Percentiles rank a stretch among this genome's conserved stretches.
Conservation (phyloP, 2,888 invertebrate genomes). For the Plebejus melissa region DNA sequence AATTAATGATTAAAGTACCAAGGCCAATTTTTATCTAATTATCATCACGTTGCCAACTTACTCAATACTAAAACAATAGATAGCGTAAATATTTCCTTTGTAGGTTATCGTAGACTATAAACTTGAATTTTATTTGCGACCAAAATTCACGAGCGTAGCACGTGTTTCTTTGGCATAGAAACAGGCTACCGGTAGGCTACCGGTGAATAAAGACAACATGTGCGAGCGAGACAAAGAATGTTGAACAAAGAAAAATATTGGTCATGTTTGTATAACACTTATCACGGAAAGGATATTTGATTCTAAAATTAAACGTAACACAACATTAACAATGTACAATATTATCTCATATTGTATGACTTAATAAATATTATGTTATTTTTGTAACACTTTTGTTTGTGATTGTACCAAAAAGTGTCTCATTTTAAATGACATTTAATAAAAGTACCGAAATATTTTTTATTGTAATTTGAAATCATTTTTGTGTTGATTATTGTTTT, state of each 20-base stretch:
- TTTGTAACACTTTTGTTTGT: neutral
- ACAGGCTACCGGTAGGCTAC: neutral
- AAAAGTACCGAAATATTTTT: neutral
- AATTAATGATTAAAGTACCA: neutral
- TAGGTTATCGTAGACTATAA: neutral
- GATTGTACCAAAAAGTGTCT: neutral
- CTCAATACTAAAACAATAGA: neutral
- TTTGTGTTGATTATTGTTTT: neutral
- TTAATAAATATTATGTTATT: neutral
- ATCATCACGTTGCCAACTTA: neutral
- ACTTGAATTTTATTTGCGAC: neutral
- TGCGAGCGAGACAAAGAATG: neutral
- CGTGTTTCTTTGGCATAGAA: neutral
- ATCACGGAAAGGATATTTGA: neutral
- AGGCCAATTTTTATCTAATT: neutral
- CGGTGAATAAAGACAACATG: neutral
- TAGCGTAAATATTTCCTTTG: neutral
- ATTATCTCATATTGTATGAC: neutral
- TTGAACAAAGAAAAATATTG: slow-evolving; percentile 14
- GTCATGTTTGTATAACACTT: slow-evolving; percentile 1
- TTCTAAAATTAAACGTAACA: slow-evolving; percentile 3
- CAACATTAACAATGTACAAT: neutral
- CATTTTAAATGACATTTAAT: neutral
- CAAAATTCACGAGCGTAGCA: neutral
- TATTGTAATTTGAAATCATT: neutral